phyloP scores from a whole-genome alignment of 2,797 vertebrate species.

The Periparus ater region DNA sequence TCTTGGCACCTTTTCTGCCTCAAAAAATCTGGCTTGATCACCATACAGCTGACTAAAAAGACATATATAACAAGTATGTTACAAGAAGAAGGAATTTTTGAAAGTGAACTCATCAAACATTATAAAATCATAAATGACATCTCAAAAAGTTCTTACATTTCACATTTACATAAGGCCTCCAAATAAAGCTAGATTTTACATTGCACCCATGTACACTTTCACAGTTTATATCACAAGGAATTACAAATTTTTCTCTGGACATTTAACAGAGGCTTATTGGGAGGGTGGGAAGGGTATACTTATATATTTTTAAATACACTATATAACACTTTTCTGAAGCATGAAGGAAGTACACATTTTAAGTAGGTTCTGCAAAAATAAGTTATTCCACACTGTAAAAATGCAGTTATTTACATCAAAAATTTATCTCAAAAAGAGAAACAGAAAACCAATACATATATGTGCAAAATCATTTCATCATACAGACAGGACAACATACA shows the following conservation, averaged over 20 bases:
- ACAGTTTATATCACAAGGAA: neutral
- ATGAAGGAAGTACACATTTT: fast-evolving
- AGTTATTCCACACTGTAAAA: neutral
- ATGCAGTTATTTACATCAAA: neutral
- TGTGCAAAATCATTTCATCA: neutral
- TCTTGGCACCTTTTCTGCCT: slow-evolving; percentile 89
- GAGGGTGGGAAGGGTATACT: fast-evolving
- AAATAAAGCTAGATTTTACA: neutral
- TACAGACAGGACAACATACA: neutral
- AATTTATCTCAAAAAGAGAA: neutral
- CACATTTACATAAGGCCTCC: neutral
- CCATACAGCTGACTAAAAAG: slow-evolving; percentile 91
- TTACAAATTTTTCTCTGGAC: neutral
- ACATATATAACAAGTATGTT: neutral
- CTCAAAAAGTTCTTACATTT: neutral
- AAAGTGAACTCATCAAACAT: neutral
- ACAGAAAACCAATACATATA: neutral
- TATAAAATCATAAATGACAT: neutral
- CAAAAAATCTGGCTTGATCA: slow-evolving; percentile 94
- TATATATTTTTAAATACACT: neutral
- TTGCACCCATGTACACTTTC: neutral
- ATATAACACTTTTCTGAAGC: neutral
- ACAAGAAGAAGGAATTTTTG: neutral
- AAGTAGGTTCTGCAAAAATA: neutral
- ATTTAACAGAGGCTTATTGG: neutral